Evolutionary conservation across 2,113 vertebrate species (phyloP), one percentile per base, ranked within the genome.

Genomic region (Callopanchax toddi): DNA sequence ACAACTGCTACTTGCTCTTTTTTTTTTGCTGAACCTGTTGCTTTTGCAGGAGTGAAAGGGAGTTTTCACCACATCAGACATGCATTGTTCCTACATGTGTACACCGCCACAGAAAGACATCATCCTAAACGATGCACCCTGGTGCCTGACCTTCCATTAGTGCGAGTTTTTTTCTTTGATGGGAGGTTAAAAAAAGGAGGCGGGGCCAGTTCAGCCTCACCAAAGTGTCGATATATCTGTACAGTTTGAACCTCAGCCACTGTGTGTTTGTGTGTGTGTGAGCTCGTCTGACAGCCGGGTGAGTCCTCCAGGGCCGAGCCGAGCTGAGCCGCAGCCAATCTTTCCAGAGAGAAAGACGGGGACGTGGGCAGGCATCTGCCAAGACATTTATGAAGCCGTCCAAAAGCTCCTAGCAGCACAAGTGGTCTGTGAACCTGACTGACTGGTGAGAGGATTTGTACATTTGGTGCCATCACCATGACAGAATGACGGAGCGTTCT

Each of bases 341-440:
- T 62, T 48, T 81, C 34, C 52, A 67, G 62, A 67, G n/a, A 20
- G n/a, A 11, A 9, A 81, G 75, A 74, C 57, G 37, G 51, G 64
- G 74, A 86, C 78, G 81, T 83, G 83, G 83, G 86, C 79, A 68
- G 76, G 71, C 80, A 82, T 84, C 82, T 78, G 71, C 61, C 76
- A 23, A 61, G 74, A 72, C 71, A 78, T 79, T 89, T 85, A 81
- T 46, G 63, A 72, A 79, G 71, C 71, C 32, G 17, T 69, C 55
- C 71, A 7, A 60, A 26, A 32, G 52, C 0, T 65, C 70, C 81
- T 59, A 16, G 55, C 85, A 81, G 83, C 83, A 84, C 83, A 78
- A 85, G 82, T 75, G 67, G 71, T 68, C 82, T 74, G 81, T 61
- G 79, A 84, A 80, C 74, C 60, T 26, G 66, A 63, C 60, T 57